Evolutionary conservation across 2,888 invertebrate genomes (phyloP), one percentile per base, ranked within the genome.

Genomic region (Adelphocoris suturalis): DNA sequence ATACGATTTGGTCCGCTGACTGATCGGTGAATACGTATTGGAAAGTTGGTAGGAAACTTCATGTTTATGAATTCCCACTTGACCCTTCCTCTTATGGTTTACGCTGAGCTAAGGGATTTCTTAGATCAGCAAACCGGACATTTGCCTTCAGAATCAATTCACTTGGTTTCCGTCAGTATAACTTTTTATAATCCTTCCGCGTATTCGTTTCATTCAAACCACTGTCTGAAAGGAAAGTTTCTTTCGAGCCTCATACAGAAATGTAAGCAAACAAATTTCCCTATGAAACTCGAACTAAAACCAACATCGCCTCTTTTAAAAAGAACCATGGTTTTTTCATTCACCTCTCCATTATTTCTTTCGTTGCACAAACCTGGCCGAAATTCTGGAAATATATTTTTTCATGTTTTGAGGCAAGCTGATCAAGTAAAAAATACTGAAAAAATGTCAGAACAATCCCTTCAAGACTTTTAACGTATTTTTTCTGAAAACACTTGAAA

Each of bases 51-150:
- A 19, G 68, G 68, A 68, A 68, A 68, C 68, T 68, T 23, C 23
- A 68, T 68, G 68, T 68, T 68, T 68, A 23, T 68, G 68, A 68
- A 68, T 68, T 68, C 68, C 27, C 68, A 68, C 68, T 68, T 68
- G 68, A 68, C 68, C 68, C 68, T 68, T 23, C 68, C 68, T 68
- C 27, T 7, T 68, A 23, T 68, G 68, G 68, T 23, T 68, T 23
- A 27, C 23, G 68, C 68, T 19, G 11, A 68, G 68, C 68, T 68
- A 68, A 68, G 68, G 68, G 68, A 68, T 68, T 61, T 23, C 68
- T 68, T 68, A 68, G 68, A 27, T 68, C 68, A 68, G 68, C 68
- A 68, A 68, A 68, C 68, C 68, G 19, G 23, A 68, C 68, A 13
- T 68, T 68, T 13, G 12, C 68, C 68, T 68, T 27, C 68, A 68